Evolutionary conservation across 2,888 invertebrate genomes (phyloP).

Genomic region (Lycophotia porphyrea): DNA sequence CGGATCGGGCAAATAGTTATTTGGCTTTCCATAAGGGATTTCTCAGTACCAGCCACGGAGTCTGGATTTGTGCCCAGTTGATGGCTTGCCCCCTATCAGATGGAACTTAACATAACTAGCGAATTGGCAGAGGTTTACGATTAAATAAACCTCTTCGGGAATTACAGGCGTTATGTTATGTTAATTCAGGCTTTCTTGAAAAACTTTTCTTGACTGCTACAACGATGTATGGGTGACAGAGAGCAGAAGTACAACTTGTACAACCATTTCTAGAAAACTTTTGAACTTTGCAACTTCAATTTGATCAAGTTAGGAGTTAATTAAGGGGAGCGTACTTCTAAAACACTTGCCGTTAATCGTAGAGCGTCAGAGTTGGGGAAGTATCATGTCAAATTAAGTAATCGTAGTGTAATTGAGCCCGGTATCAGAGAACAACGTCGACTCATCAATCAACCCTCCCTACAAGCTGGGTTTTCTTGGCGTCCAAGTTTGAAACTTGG

Average conservation of each 20-base stretch:
- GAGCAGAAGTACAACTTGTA: neutral
- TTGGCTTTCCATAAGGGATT: too few relatives aligned
- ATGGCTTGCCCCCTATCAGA: too few relatives aligned
- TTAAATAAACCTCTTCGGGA: too few relatives aligned
- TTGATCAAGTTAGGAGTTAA: slow-evolving; percentile 45
- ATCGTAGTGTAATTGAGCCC: slow-evolving; percentile 86
- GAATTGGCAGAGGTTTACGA: too few relatives aligned
- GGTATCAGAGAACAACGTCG: slow-evolving; percentile 85
- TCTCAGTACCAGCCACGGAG: too few relatives aligned
- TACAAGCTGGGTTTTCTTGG: slow-evolving; percentile 53
- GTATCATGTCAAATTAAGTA: slow-evolving; percentile 89
- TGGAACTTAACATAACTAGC: too few relatives aligned
- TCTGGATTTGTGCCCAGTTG: too few relatives aligned
- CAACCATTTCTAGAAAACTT: neutral
- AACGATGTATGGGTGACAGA: neutral
- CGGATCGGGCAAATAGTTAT: too few relatives aligned
- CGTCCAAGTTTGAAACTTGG: slow-evolving; percentile 40
- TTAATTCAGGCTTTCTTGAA: neutral
- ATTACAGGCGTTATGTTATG: too few relatives aligned
- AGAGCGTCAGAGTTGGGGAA: slow-evolving; percentile 72
- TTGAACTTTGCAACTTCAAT: slow-evolving; percentile 21
- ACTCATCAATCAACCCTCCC: slow-evolving; percentile 87
- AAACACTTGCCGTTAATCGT: slow-evolving; percentile 69
- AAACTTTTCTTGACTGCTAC: too few relatives aligned
- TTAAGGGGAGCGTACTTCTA: slow-evolving; percentile 58